A percentile compares a stretch with the other conserved stretches of the same genome.
Conservation (phyloP, 2,113 vertebrate species). For the Propithecus coquereli region DNA sequence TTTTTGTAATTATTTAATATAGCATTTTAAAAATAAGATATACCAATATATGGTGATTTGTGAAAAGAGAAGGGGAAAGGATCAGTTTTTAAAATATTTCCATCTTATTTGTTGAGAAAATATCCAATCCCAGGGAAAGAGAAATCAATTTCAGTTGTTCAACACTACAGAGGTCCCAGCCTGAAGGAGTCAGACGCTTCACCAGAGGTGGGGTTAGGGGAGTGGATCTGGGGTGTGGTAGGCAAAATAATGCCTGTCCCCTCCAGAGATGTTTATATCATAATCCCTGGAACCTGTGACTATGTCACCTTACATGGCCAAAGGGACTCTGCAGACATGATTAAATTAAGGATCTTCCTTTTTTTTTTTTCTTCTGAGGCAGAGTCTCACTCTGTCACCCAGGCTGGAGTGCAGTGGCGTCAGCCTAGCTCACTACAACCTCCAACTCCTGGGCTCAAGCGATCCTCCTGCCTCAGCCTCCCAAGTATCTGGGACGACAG, state of each 20-base stretch:
- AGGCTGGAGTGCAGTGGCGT: no score
- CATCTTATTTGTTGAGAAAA: not conserved
- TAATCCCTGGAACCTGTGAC: not conserved
- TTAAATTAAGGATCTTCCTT: not conserved
- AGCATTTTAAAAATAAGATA: not conserved
- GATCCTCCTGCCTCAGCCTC: no score
- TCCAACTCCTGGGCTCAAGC: no score
- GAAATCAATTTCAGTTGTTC: not conserved
- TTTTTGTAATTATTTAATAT: not conserved
- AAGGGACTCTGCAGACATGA: not conserved
- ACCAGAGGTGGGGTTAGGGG: accelerated
- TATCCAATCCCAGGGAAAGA: not conserved
- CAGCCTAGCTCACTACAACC: no score
- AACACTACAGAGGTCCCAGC: not conserved
- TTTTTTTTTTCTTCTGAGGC: no score
- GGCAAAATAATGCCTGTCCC: not conserved
- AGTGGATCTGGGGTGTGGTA: not conserved
- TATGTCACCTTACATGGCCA: not conserved
- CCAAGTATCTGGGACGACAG: no score
- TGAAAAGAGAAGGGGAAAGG: not conserved
- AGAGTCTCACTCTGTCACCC: no score
- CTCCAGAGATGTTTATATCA: not conserved
- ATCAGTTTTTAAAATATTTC: not conserved
- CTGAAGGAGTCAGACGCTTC: not conserved
- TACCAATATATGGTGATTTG: not conserved